A percentile compares a stretch with the other conserved stretches of the same genome.
Conservation (phyloP, 2,113 vertebrate species). For the Xerus inauris region DNA sequence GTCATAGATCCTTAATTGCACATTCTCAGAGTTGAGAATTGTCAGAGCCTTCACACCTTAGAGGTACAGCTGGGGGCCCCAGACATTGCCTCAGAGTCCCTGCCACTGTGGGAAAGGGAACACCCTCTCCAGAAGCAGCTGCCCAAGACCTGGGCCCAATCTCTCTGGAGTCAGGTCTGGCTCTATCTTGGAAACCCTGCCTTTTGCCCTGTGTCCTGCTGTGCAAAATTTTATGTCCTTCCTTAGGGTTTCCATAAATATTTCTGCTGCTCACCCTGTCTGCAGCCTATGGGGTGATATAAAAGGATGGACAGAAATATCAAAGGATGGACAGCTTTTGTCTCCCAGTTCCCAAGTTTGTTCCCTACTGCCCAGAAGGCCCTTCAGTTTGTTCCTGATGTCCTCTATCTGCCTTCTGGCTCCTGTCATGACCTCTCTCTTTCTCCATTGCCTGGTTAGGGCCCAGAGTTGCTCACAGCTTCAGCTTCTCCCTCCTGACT, state of each 20-base stretch:
- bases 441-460: neutral
- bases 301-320: neutral
- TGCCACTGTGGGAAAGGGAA: neutral
- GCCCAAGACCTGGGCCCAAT: neutral
- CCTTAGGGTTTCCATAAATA: neutral
- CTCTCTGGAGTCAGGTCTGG: neutral
- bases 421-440: neutral
- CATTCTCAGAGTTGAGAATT: neutral
- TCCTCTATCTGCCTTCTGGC: neutral
- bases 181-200: neutral
- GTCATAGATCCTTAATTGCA: neutral
- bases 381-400: neutral
- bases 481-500: neutral
- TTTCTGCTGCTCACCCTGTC: neutral
- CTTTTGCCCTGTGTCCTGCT: neutral
- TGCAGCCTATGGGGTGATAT: neutral
- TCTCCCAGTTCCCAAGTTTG: neutral
- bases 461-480: neutral
- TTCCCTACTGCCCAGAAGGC: neutral
- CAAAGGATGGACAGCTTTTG: neutral
- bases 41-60: neutral
- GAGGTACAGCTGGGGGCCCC: neutral
- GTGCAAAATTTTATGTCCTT: neutral
- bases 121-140: neutral
- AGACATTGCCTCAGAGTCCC: neutral